phyloP scores from a whole-genome alignment of 1,140 invertebrate species.

The Drosophila navojoa region DNA sequence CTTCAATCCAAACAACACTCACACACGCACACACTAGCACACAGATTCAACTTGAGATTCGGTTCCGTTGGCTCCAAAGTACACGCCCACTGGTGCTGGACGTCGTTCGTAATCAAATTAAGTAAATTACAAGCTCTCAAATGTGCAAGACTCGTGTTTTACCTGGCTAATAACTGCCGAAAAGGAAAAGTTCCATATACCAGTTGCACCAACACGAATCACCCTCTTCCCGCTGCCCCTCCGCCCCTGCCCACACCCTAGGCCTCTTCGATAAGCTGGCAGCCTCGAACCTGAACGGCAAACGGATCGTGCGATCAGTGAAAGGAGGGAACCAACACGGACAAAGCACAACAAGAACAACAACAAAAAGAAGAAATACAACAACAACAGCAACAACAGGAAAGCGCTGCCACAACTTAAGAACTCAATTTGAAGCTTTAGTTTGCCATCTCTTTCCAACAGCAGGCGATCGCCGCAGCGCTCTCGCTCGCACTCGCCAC shows the following conservation, averaged over 20 bases:
- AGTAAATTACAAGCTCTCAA: conserved; percentile 81
- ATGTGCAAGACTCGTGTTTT: conserved; percentile 82
- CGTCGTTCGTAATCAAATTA: conserved; percentile 76
- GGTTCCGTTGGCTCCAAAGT: background rate
- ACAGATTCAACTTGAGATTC: conserved; percentile 2
- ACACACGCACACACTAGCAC: too few relatives aligned
- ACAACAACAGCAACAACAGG: background rate
- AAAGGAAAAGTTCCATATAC: conserved; percentile 42
- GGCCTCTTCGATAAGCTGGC: background rate
- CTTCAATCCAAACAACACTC: too few relatives aligned
- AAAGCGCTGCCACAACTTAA: conserved; percentile 54
- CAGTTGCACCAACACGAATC: background rate
- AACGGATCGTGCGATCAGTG: conserved; percentile 42
- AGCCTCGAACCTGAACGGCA: conserved; percentile 31
- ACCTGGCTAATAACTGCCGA: conserved; percentile 75
- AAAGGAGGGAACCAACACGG: conserved; percentile 31
- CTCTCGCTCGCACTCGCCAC: background rate
- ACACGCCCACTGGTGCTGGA: conserved; percentile 34
- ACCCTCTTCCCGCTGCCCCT: too few relatives aligned
- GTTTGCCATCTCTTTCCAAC: conserved; percentile 17
- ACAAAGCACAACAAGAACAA: conserved; percentile 1
- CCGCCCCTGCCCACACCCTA: background rate
- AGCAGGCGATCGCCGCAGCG: background rate
- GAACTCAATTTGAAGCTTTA: conserved; percentile 69
- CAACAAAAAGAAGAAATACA: background rate